phyloP scores from a whole-genome alignment of 2,797 vertebrate genomes.

The Fratercula arctica region DNA sequence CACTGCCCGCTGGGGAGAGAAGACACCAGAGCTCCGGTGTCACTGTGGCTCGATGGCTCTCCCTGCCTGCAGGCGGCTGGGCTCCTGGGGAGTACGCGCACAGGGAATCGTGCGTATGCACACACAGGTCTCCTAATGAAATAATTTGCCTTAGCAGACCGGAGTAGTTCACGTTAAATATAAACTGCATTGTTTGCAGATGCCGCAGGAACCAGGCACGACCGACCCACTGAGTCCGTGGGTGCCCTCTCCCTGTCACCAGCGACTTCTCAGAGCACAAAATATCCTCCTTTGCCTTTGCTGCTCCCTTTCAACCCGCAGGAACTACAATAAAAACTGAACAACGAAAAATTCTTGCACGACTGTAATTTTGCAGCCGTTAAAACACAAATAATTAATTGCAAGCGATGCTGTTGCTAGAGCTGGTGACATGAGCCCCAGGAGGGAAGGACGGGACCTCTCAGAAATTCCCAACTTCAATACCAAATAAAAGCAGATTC shows the following conservation, averaged over 20 bases:
- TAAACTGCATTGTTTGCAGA: background rate
- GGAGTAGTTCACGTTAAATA: background rate
- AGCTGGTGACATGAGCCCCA: background rate
- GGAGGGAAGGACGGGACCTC: background rate
- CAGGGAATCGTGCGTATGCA: fast-evolving
- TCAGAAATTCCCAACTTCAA: background rate
- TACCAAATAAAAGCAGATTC: background rate
- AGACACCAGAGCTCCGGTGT: background rate
- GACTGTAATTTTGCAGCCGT: background rate
- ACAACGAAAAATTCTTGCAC: background rate
- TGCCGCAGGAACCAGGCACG: background rate
- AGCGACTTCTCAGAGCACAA: background rate
- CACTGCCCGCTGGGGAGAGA: too few relatives aligned
- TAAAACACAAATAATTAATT: background rate
- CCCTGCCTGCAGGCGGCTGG: background rate
- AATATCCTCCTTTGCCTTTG: fast-evolving
- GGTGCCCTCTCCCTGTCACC: background rate
- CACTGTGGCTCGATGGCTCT: background rate
- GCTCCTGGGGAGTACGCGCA: background rate
- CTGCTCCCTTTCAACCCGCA: background rate
- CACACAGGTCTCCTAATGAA: too few relatives aligned
- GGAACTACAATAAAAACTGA: background rate
- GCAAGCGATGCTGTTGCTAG: background rate
- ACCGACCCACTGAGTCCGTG: background rate
- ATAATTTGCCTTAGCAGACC: too few relatives aligned